A percentile compares a stretch with the other conserved stretches of the same genome.
phyloP scores from a whole-genome alignment of 2,113 vertebrate species.

The Chlamydotis undulata region DNA sequence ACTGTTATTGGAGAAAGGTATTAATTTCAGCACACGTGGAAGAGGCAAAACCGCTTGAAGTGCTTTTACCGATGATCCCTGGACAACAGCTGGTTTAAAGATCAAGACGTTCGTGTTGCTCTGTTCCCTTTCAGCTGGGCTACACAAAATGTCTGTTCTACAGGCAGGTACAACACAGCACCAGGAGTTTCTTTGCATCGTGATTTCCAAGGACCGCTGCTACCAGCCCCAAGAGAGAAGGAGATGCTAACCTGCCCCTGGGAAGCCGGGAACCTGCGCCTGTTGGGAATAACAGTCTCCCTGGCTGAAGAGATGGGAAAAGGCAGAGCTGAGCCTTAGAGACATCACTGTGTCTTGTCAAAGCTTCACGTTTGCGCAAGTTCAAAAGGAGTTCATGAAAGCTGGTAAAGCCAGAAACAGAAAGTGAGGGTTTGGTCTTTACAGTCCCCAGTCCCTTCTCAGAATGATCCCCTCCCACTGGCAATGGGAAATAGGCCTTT shows the following conservation, averaged over 20 bases:
- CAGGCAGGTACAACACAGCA: background rate
- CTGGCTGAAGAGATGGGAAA: background rate
- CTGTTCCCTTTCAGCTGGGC: background rate
- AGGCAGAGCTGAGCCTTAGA: background rate
- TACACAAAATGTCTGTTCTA: background rate
- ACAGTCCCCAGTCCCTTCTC: background rate
- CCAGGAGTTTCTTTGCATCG: rapidly evolving
- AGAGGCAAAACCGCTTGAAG: background rate
- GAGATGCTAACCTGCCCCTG: background rate
- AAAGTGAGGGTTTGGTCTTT: background rate
- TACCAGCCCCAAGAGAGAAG: background rate
- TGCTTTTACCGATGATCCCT: slow-evolving; percentile 15
- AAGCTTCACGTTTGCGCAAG: rapidly evolving
- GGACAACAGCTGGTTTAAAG: slow-evolving; percentile 5
- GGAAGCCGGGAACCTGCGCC: background rate
- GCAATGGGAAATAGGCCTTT: background rate
- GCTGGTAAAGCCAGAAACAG: background rate
- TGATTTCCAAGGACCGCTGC: background rate
- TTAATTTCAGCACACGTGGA: slow-evolving; percentile 25
- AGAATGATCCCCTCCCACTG: background rate
- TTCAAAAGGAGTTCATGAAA: background rate
- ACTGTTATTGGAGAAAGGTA: slow-evolving; percentile 23
- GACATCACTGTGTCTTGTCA: background rate
- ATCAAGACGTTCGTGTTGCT: background rate
- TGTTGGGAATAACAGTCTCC: background rate